These are phyloP conservation scores for Triops cancriformis DNA, from an alignment of 1,140 invertebrate genomes.

Conservation along the genomic window DNA sequence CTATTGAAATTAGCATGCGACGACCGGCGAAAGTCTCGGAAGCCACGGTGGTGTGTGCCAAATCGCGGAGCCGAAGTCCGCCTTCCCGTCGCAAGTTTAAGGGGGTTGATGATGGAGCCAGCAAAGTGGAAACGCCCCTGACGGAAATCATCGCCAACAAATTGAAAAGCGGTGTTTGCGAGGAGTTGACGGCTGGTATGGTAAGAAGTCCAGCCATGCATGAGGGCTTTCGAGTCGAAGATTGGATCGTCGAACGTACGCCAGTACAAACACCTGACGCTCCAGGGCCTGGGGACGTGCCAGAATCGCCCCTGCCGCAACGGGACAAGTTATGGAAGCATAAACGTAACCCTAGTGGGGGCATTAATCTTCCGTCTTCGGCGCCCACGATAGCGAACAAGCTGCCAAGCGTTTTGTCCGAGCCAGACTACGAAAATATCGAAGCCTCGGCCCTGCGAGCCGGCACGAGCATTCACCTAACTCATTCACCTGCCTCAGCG, in stretches of 20 bases:
- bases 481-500: slow-evolving; percentile 10
- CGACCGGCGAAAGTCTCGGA: neutral
- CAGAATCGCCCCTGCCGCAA: neutral
- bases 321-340: slow-evolving; percentile 48
- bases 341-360: slow-evolving; percentile 40
- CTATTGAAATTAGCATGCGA: neutral
- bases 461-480: neutral
- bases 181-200: slow-evolving; percentile 36
- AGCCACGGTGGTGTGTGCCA: neutral
- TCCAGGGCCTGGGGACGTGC: neutral
- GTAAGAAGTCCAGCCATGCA: slow-evolving; percentile 40
- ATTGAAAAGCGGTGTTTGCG: neutral
- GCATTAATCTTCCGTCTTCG: neutral
- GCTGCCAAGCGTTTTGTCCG: neutral
- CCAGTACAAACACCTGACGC: slow-evolving; percentile 34
- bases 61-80: neutral
- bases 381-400: neutral
- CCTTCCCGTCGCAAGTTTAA: neutral
- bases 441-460: neutral
- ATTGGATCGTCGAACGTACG: slow-evolving; percentile 37
- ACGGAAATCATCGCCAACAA: neutral
- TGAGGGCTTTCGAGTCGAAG: slow-evolving; percentile 42
- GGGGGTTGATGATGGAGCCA: neutral
- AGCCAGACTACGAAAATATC: neutral
- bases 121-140: neutral